phyloP scores from a whole-genome alignment of 2,113 vertebrate genomes.

The Hypomesus transpacificus region DNA sequence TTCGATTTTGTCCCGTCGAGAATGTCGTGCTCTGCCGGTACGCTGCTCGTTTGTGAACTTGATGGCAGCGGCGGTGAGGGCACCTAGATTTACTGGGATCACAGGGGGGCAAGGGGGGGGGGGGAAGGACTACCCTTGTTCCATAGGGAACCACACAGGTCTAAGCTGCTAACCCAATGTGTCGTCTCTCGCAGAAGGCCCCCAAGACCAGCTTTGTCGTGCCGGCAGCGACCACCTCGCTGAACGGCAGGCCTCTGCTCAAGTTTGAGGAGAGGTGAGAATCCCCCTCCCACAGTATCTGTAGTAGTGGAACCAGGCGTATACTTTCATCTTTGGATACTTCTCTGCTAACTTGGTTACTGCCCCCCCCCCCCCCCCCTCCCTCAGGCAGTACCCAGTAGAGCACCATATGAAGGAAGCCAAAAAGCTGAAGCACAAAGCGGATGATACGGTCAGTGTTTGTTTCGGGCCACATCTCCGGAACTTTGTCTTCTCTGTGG shows the following conservation, averaged over 20 bases:
- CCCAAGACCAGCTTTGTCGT: slow-evolving; percentile 58
- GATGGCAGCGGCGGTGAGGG: too few species aligned
- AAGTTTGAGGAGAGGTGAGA: slow-evolving; percentile 78
- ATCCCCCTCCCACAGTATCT: neutral
- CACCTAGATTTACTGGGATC: too few species aligned
- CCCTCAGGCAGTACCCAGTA: slow-evolving; percentile 72
- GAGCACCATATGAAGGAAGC: slow-evolving; percentile 90
- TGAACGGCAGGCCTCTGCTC: slow-evolving; percentile 71
- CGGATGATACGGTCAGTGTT: slow-evolving; percentile 84
- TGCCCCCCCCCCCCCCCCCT: neutral
- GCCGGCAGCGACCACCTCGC: slow-evolving; percentile 69
- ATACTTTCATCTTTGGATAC: neutral
- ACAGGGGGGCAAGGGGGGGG: too few species aligned
- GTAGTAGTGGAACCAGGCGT: neutral
- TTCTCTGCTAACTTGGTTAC: too few species aligned
- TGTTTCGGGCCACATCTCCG: neutral
- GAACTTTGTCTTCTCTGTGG: neutral
- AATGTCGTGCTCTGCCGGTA: too few species aligned
- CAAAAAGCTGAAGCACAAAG: slow-evolving; percentile 90
- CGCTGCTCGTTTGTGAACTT: too few species aligned
- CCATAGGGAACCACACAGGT: neutral
- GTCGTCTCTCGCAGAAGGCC: slow-evolving; percentile 60
- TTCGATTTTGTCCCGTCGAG: too few species aligned
- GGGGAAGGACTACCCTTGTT: too few species aligned
- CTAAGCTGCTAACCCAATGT: neutral